Base-by-base conservation (phyloP, 2,113 vertebrate species). In the Sarotherodon lohbergeri region DNA sequence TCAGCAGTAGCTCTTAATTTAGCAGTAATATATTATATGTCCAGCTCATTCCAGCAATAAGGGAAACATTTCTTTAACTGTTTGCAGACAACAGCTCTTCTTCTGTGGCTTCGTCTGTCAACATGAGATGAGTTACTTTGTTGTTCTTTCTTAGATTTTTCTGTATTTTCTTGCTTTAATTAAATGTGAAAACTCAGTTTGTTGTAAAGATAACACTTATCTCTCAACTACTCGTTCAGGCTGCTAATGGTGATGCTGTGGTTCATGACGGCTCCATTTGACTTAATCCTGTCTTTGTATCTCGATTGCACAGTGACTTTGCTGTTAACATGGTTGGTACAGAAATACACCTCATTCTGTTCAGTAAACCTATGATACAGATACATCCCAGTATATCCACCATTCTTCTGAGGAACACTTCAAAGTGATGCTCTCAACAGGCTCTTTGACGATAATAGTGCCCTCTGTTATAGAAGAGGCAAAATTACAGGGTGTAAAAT, bases 241-340 rank as follows among this genome's bases (percentile, higher is more conserved):
- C 88, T 57, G 5, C n/a, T 27, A 34, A 96, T 80, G 87, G 81
- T 93, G 82, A 92, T 27, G 3, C 0, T 54, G 61, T 85, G 41
- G 16, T 32, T n/a, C 7, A 2, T 2, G 5, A 17, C 2, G 6
- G 3, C 5, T 32, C 50, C 16, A 0, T 3, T 2, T 7, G 1
- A 66, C 5, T 27, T 6, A 36, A 63, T 39, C n/a, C 43, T 86
- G 55, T 5, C 1, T 8, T 2, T 1, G 50, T 71, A 91, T 12
- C 22, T 14, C 0, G 0, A 0, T 6, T 50, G 29, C 16, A 9
- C 0, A 57, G 0, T 8, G 2, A 57, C 3, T 57, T 57, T 57
- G 55, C 55, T 57, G 1, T 17, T n/a, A 4, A 2, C 4, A 19
- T 5, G 24, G 1, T 73, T 46, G 7, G 1, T 32, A 22, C 29